Base-by-base conservation (phyloP, 2,888 invertebrate species). In the Phaedon cochleariae region DNA sequence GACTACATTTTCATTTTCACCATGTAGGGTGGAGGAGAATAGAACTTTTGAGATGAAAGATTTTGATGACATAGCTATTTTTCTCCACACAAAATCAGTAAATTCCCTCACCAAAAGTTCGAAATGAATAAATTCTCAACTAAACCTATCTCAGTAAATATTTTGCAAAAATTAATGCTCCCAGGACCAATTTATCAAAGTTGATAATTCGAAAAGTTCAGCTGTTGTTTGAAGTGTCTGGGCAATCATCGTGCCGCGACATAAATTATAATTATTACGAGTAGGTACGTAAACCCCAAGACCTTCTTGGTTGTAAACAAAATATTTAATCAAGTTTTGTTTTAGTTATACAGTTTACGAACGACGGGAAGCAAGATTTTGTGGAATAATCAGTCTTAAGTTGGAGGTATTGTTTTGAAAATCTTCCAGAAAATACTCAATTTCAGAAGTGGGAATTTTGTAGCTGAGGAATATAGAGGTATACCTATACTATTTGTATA, bases 171-270 rank as follows among this genome's bases (percentile, higher is more conserved):
- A n/a, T n/a, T n/a, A n/a, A n/a, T n/a, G n/a, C n/a, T n/a, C n/a
- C n/a, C n/a, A n/a, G n/a, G n/a, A n/a, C n/a, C n/a, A n/a, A 64
- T 67, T 67, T 60, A 60, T 67, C 67, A 63, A 64, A 61, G 52
- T 57, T 37, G 60, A 52, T 64, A 67, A 64, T 64, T 67, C 55
- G 29, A 67, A 67, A 64, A 67, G 48, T 67, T 67, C 45, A 29
- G 48, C 60, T 51, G 57, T 64, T 61, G 64, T 67, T 67, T 57
- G 59, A 67, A 62, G 57, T 55, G 55, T 67, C 60, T 62, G 60
- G 57, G 67, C 60, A 67, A 67, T 67, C 67, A 67, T 26, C 67
- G 64, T 60, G 60, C 67, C 37, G 31, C 46, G 60, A 67, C 67
- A 67, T 67, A 64, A 67, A 64, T 67, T 67, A 64, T 61, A 67